Evolutionary conservation across 2,797 vertebrate species (phyloP).

Genomic region (Sebastes kiyomatsui): DNA sequence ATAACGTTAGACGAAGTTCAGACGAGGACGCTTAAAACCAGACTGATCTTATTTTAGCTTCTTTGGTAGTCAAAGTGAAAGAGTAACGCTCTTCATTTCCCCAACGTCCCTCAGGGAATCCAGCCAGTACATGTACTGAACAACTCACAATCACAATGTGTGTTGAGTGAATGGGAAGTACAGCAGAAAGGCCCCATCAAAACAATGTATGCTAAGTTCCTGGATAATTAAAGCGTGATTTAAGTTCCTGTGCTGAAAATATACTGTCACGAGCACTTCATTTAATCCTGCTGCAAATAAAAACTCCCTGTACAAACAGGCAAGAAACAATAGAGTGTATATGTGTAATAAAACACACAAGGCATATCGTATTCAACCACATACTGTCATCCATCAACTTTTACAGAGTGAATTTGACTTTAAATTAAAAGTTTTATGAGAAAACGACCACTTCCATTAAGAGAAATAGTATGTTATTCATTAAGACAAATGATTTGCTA

Average conservation of each 20-base stretch:
- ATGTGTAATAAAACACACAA: background rate
- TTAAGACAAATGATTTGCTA: background rate
- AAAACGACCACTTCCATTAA: background rate
- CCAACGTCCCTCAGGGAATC: background rate
- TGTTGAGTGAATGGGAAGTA: background rate
- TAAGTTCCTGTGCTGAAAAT: background rate
- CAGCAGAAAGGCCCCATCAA: background rate
- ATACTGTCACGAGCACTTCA: background rate
- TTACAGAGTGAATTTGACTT: background rate
- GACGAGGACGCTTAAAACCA: background rate
- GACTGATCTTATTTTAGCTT: background rate
- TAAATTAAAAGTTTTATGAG: background rate
- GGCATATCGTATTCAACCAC: background rate
- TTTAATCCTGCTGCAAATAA: constrained; percentile 23
- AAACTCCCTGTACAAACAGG: constrained; percentile 63
- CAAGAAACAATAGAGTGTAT: background rate
- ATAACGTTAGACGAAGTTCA: background rate
- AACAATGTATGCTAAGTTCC: background rate
- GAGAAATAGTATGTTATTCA: background rate
- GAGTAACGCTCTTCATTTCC: background rate
- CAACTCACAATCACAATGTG: background rate
- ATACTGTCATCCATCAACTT: too few species aligned
- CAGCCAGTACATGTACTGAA: background rate
- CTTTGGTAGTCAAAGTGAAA: background rate
- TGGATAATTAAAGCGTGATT: background rate